A percentile compares a stretch with the other conserved stretches of the same genome.
Evolutionary conservation across 2,113 vertebrate species (phyloP).

Genomic region (Chloroceryle aenea): DNA sequence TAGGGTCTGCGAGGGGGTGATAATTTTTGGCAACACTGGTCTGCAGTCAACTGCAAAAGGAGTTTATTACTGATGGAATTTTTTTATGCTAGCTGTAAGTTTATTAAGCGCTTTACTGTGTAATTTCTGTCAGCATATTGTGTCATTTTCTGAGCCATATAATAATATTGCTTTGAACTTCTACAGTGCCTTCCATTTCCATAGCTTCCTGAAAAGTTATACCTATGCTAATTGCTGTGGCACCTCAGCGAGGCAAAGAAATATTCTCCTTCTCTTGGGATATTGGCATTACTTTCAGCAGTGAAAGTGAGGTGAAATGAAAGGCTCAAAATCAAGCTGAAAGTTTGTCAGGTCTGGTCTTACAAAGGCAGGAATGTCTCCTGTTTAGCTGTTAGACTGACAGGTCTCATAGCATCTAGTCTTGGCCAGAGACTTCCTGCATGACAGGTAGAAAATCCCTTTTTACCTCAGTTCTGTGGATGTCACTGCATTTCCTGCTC

Average conservation of each 20-base stretch:
- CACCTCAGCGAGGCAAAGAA: slow-evolving; percentile 8
- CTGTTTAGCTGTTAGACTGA: neutral
- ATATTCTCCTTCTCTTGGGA: neutral
- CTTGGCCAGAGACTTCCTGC: neutral
- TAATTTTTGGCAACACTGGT: slow-evolving; percentile 16
- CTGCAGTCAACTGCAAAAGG: slow-evolving; percentile 41
- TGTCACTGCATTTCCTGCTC: neutral
- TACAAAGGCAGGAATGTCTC: neutral
- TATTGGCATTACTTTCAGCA: neutral
- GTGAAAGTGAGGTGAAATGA: neutral
- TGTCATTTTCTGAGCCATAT: slow-evolving; percentile 66
- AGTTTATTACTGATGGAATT: slow-evolving; percentile 46
- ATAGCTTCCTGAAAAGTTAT: slow-evolving; percentile 45
- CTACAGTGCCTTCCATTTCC: slow-evolving; percentile 26
- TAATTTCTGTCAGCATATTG: slow-evolving; percentile 64
- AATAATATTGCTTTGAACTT: slow-evolving; percentile 67
- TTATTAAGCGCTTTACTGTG: slow-evolving; percentile 57
- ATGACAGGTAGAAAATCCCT: neutral
- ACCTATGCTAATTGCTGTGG: neutral
- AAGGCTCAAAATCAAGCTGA: neutral
- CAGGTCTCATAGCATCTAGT: neutral
- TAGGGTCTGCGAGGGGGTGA: neutral
- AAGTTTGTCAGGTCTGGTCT: neutral
- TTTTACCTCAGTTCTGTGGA: neutral
- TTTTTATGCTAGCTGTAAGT: slow-evolving; percentile 52